A percentile compares a stretch with the other conserved stretches of the same genome.
phyloP scores from a whole-genome alignment of 1,140 invertebrate genomes.

The Bilobella aurantiaca region DNA sequence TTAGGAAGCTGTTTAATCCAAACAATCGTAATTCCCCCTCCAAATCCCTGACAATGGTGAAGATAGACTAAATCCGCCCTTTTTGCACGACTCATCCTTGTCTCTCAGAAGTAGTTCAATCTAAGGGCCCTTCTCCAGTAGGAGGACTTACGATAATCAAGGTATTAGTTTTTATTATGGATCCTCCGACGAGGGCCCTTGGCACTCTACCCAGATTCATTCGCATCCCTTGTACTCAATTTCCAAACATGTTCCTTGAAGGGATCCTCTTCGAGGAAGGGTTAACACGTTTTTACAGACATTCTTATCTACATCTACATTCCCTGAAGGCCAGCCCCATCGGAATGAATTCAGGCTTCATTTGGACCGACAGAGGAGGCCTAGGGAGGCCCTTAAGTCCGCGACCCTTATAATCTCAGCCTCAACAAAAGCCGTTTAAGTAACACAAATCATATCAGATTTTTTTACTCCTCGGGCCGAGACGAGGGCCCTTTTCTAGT shows the following conservation, averaged over 20 bases:
- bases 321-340: too few species aligned
- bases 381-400: background rate
- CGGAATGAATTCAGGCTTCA: background rate
- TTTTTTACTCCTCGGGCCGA: background rate
- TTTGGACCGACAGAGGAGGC: too few species aligned
- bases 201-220: background rate
- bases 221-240: background rate
- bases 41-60: too few species aligned
- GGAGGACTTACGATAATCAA: too few species aligned
- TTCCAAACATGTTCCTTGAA: background rate
- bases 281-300: background rate
- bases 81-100: too few species aligned
- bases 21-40: too few species aligned
- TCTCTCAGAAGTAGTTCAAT: too few species aligned
- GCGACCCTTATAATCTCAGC: slow-evolving; percentile 6
- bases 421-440: slow-evolving; percentile 24
- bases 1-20: too few species aligned
- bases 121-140: too few species aligned
- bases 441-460: slow-evolving; percentile 19
- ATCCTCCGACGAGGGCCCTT: too few species aligned
- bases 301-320: background rate
- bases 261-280: background rate
- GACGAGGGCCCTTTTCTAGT: slow-evolving; percentile 6
- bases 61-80: too few species aligned
- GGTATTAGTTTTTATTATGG: too few species aligned